A percentile compares a stretch with the other conserved stretches of the same genome.
These are phyloP conservation scores for Agraylea sexmaculata DNA, from an alignment of 1,140 invertebrate genomes.

Conservation along the genomic window DNA sequence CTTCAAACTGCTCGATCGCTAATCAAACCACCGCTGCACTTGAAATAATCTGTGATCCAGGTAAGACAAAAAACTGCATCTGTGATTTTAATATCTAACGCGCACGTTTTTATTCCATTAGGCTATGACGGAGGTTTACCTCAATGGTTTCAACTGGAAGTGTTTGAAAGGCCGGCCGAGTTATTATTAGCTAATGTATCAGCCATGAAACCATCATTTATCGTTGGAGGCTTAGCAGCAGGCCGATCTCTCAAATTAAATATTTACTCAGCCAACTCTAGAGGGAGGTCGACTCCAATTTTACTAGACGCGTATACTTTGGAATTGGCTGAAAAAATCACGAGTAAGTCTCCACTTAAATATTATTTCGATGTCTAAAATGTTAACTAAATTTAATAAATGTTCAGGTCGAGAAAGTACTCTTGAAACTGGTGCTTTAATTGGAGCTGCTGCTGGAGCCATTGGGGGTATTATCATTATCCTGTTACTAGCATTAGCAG, in stretches of 20 bases:
- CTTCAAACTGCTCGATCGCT: slow-evolving; percentile 67
- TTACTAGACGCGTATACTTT: slow-evolving; percentile 41
- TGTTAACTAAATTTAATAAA: slow-evolving; percentile 4
- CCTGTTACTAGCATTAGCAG: slow-evolving; percentile 29
- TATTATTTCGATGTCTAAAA: neutral
- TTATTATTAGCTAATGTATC: slow-evolving; percentile 37
- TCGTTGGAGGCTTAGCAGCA: slow-evolving; percentile 39
- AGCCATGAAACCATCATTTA: slow-evolving; percentile 37
- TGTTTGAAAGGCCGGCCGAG: slow-evolving; percentile 35
- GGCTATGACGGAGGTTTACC: slow-evolving; percentile 84
- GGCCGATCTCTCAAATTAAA: slow-evolving; percentile 38
- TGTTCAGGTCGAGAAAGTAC: too few relatives aligned
- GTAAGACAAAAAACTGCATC: slow-evolving; percentile 22
- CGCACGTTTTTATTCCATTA: slow-evolving; percentile 13
- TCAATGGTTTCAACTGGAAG: slow-evolving; percentile 70
- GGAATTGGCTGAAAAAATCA: slow-evolving; percentile 20
- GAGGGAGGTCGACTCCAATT: slow-evolving; percentile 46
- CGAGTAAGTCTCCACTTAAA: slow-evolving; percentile 5
- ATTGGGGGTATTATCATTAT: slow-evolving; percentile 28
- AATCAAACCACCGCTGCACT: slow-evolving; percentile 68
- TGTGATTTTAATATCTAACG: neutral
- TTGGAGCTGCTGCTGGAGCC: slow-evolving; percentile 31
- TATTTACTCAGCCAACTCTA: slow-evolving; percentile 49
- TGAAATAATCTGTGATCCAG: slow-evolving; percentile 40
- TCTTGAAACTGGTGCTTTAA: slow-evolving; percentile 34